Conservation (phyloP, 2,888 invertebrate species). For the Rotaria macrura region DNA sequence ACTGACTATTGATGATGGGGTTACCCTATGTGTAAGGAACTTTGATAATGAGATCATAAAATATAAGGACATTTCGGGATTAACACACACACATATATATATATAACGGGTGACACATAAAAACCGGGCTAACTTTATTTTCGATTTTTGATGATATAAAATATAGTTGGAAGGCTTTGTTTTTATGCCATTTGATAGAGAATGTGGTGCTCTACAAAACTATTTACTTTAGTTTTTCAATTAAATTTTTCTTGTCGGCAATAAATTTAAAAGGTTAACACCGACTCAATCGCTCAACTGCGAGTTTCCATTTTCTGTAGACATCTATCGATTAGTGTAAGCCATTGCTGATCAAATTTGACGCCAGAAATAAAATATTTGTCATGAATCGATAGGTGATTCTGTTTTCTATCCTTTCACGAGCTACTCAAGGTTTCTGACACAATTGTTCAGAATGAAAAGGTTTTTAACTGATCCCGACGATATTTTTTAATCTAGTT, state of each 20-base stretch:
- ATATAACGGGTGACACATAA: not conserved
- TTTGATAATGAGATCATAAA: no score
- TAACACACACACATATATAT: no score
- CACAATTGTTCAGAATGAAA: no score
- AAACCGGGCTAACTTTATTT: not conserved
- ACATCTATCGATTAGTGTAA: not conserved
- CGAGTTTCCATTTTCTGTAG: not conserved
- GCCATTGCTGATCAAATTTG: not conserved
- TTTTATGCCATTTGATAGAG: not conserved
- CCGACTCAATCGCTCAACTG: not conserved
- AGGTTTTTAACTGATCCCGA: no score
- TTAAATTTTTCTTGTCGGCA: not conserved
- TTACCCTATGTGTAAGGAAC: no score
- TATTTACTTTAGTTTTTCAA: not conserved
- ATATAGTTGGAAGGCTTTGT: not conserved
- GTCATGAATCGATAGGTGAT: not conserved
- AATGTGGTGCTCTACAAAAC: not conserved
- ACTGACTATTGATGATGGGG: no score
- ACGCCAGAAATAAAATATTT: not conserved
- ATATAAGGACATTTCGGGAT: no score
- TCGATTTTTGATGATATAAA: not conserved
- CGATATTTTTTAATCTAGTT: no score
- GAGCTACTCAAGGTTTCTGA: no score
- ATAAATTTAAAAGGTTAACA: not conserved
- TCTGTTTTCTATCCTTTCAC: no score